phyloP scores from a whole-genome alignment of 2,113 vertebrate species.

The Pteruthius melanotis region DNA sequence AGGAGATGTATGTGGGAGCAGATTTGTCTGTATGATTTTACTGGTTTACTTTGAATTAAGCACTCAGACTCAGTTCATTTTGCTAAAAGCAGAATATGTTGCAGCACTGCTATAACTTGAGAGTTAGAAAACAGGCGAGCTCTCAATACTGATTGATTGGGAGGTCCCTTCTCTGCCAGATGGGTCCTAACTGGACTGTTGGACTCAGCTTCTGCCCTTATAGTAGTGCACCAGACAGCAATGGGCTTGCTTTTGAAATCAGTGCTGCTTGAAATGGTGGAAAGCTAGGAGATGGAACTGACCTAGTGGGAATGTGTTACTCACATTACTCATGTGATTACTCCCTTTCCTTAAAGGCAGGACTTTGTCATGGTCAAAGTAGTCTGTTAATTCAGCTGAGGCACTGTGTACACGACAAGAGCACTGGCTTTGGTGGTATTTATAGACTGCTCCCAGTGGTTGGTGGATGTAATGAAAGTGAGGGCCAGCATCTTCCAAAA shows the following conservation, averaged over 20 bases:
- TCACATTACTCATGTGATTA: rapidly evolving
- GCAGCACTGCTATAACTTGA: not conserved
- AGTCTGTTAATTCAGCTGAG: not conserved
- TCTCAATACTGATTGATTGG: not conserved
- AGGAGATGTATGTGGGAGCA: not conserved
- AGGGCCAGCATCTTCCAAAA: not conserved
- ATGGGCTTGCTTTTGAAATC: not conserved
- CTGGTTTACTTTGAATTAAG: not conserved
- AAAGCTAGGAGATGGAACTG: not conserved
- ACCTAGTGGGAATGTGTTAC: not conserved
- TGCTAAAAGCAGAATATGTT: not conserved
- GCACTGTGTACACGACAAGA: not conserved
- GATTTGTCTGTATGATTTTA: not conserved
- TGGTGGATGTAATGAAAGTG: not conserved
- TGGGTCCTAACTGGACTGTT: not conserved
- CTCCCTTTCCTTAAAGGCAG: not conserved
- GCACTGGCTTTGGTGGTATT: not conserved
- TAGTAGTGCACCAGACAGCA: not conserved
- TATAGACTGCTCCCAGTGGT: not conserved
- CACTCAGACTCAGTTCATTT: not conserved
- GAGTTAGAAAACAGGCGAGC: not conserved
- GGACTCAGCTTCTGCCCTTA: not conserved
- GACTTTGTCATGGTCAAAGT: not conserved
- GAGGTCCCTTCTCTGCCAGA: not conserved
- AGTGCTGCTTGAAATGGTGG: not conserved